Evolutionary conservation across 2,797 vertebrate species (phyloP).

Genomic region (Cossypha heuglini): DNA sequence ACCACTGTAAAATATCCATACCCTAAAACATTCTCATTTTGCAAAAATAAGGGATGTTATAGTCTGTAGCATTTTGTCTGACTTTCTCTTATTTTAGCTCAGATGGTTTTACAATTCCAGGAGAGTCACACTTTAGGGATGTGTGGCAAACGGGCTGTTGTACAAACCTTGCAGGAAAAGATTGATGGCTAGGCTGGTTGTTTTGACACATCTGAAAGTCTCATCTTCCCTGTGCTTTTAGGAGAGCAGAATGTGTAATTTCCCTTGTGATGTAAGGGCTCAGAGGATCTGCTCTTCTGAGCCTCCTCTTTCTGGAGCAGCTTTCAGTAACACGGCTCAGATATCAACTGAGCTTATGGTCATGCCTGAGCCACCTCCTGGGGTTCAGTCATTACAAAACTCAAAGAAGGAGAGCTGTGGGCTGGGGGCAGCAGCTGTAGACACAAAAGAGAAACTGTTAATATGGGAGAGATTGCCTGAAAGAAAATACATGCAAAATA

Average conservation of each 20-base stretch:
- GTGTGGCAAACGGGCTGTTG: rapidly evolving
- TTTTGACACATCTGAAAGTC: slow-evolving; percentile 20
- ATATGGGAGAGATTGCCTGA: neutral
- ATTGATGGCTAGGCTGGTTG: neutral
- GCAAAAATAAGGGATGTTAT: neutral
- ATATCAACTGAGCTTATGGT: neutral
- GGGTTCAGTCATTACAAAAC: neutral
- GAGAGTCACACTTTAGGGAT: neutral
- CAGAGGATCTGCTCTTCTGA: neutral
- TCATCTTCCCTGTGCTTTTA: neutral
- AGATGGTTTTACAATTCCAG: neutral
- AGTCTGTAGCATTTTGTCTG: neutral
- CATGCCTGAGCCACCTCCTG: neutral
- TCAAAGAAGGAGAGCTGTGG: neutral
- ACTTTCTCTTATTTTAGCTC: neutral
- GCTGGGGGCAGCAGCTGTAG: neutral
- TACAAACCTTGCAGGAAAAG: neutral
- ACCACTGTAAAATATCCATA: rapidly evolving
- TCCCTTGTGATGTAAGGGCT: neutral
- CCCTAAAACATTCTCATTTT: neutral
- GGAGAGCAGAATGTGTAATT: neutral
- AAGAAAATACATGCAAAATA: neutral
- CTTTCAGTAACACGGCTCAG: neutral
- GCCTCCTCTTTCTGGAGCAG: neutral
- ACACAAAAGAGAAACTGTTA: neutral